These are phyloP conservation scores for Thamnophis elegans DNA, from an alignment of 2,797 vertebrate genomes.

Conservation along the genomic window DNA sequence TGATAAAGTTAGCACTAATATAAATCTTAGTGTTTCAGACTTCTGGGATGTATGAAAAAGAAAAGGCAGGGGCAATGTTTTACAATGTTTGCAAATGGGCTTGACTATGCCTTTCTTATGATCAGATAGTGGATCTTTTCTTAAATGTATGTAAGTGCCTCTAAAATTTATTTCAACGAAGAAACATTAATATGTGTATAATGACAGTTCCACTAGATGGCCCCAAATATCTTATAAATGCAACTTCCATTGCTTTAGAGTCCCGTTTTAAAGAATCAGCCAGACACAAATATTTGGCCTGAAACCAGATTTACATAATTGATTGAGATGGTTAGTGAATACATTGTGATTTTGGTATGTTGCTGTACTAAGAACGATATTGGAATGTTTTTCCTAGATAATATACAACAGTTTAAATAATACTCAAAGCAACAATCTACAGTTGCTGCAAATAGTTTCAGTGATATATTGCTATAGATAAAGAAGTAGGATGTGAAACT, in stretches of 20 bases:
- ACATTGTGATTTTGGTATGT: neutral
- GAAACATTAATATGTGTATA: neutral
- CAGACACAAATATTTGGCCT: constrained; percentile 60
- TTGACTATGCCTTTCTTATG: neutral
- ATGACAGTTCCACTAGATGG: constrained; percentile 63
- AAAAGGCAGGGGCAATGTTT: neutral
- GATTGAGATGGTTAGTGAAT: neutral
- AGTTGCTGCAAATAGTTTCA: neutral
- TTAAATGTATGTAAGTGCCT: neutral
- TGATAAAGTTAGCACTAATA: neutral
- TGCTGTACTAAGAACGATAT: neutral
- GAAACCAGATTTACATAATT: constrained; percentile 42
- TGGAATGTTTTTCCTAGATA: constrained; percentile 26
- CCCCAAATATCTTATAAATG: constrained; percentile 55
- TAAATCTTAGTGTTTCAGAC: neutral
- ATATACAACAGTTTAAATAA: neutral
- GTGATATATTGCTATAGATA: neutral
- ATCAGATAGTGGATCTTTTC: neutral
- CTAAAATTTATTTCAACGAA: accelerated
- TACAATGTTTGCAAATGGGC: neutral
- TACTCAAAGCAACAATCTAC: constrained; percentile 14
- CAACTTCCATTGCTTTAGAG: constrained; percentile 29
- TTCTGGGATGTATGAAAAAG: neutral
- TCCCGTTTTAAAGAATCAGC: constrained; percentile 37
- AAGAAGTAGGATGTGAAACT: neutral